Evolutionary conservation across 2,888 invertebrate genomes (phyloP), one percentile per base, ranked within the genome.

Genomic region (Zygogramma bicolorata): DNA sequence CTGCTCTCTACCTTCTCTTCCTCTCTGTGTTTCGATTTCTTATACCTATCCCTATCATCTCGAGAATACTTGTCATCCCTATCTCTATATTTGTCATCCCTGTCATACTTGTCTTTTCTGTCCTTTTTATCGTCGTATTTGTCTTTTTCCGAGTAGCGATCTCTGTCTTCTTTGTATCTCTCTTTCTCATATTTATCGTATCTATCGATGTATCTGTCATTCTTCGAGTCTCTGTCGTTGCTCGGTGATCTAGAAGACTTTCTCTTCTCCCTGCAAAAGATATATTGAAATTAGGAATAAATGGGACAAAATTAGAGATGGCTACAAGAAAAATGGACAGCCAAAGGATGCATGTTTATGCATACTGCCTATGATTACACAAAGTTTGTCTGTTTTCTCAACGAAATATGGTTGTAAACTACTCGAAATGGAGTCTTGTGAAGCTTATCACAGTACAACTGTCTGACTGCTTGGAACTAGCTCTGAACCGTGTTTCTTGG

Each of bases 131-230:
- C 83, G 20, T 84, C 83, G 68, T 84, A 84, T 67, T 82, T 77
- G 60, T 83, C 82, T 73, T 82, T 79, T 60, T 76, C 74, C 7
- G 75, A 60, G 40, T 77, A 77, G 34, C 77, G 68, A 10, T 84
- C 82, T 61, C 79, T 79, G 13, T 80, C 80, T 34, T 84, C 83
- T 69, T 79, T 81, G 67, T 81, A 78, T 60, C 87, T 81, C 69
- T 83, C 81, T 60, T 79, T 81, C 27, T 80, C 79, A 42, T 81
- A 79, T 42, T 75, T 71, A 22, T 79, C 78, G 60, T 84, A 87
- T 38, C 87, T 82, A 71, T 87, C 86, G 34, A 86, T 86, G 69
- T 87, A 86, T 3, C 86, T 80, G 63, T 86, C 86, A 70, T 85
- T 85, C 74, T 85, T 85, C 6, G 77, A 73, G 8, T 86, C 85